Base-by-base conservation (phyloP, 2,113 vertebrate genomes). In the Vulpes ferrilata region DNA sequence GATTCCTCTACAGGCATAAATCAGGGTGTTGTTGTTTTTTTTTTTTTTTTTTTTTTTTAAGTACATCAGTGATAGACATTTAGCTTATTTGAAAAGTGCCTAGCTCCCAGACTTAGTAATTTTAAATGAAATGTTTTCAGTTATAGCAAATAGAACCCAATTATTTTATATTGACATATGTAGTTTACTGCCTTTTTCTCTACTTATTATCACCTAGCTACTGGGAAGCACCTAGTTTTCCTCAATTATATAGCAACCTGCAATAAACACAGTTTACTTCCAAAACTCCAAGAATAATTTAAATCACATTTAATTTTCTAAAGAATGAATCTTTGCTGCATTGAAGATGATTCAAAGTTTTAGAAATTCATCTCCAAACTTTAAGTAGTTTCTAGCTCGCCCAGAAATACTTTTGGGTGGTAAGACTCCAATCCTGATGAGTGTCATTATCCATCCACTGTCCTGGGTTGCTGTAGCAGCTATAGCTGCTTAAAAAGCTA, bases 151-250 rank as follows among this genome's bases (percentile, higher is more conserved):
- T 76, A 95, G 76, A 90, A 64, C 25, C 93, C 96, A 97, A 97
- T 97, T 97, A 97, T 96, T 97, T 96, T 71, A 96, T 97, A 97
- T 30, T 94, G 97, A 96, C 91, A 90, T 94, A 69, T 27, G 57
- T 59, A 97, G 80, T 96, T 96, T 94, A 88, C 76, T 93, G 69
- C 62, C 69, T 97, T 92, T 96, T 67, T 91, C 59, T 90, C 90
- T 88, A 84, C 32, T 93, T 96, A 91, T 59, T 82, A 90, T 92
- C 59, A 96, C 73, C 62, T 67, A 92, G 62, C 78, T 92, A 82
- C 67, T 90, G 38, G 53, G 80, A 97, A 97, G 62, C 13, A 96
- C 67, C 92, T 76, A 86, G 79, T 91, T 96, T 89, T 92, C 88
- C 87, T 88, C 94, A 97, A 90, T 96, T 95, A 96, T 96, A 92